Evolutionary conservation across 1,140 invertebrate species (phyloP), one percentile per base, ranked within the genome.

Genomic region (Popillia japonica): DNA sequence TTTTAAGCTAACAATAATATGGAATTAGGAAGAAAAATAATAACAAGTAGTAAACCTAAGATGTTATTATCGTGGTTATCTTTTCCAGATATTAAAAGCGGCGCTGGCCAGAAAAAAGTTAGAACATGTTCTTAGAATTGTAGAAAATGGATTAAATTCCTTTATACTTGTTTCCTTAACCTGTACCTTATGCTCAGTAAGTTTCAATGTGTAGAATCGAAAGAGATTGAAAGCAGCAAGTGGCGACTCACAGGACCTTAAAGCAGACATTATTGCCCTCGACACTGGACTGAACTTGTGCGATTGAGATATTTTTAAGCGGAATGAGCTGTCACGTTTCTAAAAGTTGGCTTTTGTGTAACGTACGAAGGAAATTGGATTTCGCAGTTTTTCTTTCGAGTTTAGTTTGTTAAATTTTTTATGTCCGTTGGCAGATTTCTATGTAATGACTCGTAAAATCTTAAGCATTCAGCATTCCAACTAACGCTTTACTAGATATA

Each of bases 341-440:
- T 77, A 76, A 79, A 80, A 80, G 72, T 80, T 79, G 80, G 78
- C 80, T 75, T 80, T 80, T 80, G 80, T 80, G 80, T 75, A 77
- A 79, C 72, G 75, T 79, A 77, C 75, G 78, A 48, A 77, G 78
- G 80, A 80, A 80, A 80, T 80, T 80, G 80, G 78, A 80, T 80
- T 80, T 80, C 76, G 80, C 79, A 80, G 78, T 79, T 80, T 80
- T 76, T 55, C 22, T 34, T 23, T 68, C 61, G 61, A 68, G 22
- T 22, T 76, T 55, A 76, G 74, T 76, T 76, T 76, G 80, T 80
- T 80, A 77, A 72, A 79, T 27, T 74, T 80, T 77, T 78, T 79
- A 72, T 75, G 41, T 75, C 44, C 76, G 55, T 74, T 17, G 55
- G 72, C 20, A 79, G 75, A 77, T 77, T 77, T 40, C 40, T 41